Evolutionary conservation across 2,888 invertebrate species (phyloP), one percentile per base, ranked within the genome.

Genomic region (Laspeyria flexula): DNA sequence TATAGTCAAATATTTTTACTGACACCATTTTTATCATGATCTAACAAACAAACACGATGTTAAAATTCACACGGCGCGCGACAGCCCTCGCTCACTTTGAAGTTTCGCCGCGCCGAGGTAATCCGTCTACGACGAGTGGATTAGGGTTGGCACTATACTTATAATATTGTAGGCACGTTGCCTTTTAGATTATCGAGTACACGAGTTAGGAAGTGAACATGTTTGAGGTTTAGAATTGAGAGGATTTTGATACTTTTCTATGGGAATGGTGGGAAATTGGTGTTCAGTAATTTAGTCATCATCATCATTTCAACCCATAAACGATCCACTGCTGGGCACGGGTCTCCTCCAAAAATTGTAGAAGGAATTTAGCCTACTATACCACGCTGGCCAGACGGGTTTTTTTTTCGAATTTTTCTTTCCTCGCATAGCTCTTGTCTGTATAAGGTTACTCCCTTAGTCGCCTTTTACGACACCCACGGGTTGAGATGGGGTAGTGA

Each of bases 91-190:
- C 51, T 52, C 53, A 48, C 77, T 83, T 81, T 83, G 83, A 83
- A 79, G 79, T 82, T 79, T 60, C 60, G 72, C 75, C 82, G 81
- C 76, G 64, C 58, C 61, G 62, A 77, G 79, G 81, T 83, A 71
- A 82, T 77, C 77, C 72, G 60, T 62, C 68, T 59, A 61, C 68
- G 60, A 54, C 35, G 55, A 65, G 58, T 70, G 70, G 73, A 71
- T 77, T 74, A 75, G 73, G 77, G 77, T 51, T 77, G 65, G 4
- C 64, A 45, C 53, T 45, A 30, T 60, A 66, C 42, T 47, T 64
- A 54, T 55, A 47, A 66, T 64, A 61, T 61, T 55, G 39, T 62
- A 65, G 60, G 49, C 65, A 63, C 69, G 65, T 58, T 60, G 56
- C 42, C 40, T 53, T 46, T 52, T 51, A 57, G 56, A 67, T 62